A percentile compares a stretch with the other conserved stretches of the same genome.
Evolutionary conservation across 2,797 vertebrate genomes (phyloP).

Genomic region (Alauda arvensis): DNA sequence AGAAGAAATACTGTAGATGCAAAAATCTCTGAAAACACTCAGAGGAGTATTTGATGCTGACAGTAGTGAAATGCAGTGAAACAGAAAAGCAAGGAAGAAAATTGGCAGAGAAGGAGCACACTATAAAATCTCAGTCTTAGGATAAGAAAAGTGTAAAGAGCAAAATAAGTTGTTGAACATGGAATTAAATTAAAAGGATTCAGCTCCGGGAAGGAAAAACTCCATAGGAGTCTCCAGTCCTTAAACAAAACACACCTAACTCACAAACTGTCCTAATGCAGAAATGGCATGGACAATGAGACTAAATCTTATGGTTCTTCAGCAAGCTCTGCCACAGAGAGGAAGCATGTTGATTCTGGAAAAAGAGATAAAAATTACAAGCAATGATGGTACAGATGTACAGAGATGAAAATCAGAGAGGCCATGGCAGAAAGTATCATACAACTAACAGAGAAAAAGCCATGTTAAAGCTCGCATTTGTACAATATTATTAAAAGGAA

Average conservation of each 20-base stretch:
- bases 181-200: not conserved
- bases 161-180: not conserved
- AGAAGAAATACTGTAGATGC: not conserved
- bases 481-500: not conserved
- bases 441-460: not conserved
- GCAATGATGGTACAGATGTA: not conserved
- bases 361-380: not conserved
- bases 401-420: not conserved
- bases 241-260: not conserved
- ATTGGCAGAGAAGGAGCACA: not conserved
- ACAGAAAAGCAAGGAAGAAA: not conserved
- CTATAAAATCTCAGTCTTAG: not conserved
- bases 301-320: not conserved
- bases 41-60: not conserved
- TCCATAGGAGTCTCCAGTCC: not conserved
- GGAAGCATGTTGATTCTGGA: not conserved
- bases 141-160: not conserved
- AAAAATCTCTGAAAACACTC: not conserved
- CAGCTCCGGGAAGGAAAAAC: not conserved
- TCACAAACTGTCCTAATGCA: not conserved
- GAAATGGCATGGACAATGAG: not conserved
- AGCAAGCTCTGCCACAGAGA: not conserved
- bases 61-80: not conserved
- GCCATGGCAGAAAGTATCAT: not conserved
- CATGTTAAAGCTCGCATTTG: not conserved